Conservation (phyloP, 2,113 vertebrate genomes). For the Bagarius yarrelli region DNA sequence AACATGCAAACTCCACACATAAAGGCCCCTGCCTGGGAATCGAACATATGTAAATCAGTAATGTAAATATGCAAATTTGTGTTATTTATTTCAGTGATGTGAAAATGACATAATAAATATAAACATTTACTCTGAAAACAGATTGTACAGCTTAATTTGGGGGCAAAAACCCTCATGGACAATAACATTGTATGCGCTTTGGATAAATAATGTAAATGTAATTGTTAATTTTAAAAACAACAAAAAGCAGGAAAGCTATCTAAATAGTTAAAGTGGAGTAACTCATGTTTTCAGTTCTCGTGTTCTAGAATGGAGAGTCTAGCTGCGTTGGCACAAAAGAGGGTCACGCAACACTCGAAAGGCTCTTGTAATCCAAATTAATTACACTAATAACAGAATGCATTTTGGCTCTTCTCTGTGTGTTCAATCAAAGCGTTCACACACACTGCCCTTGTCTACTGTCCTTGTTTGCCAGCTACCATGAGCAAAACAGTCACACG, state of each 20-base stretch:
- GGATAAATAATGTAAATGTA: no score
- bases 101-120: not conserved
- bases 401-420: not conserved
- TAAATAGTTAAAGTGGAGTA: not conserved
- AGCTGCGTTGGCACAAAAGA: slow-evolving; percentile 38
- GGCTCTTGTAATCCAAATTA: slow-evolving; percentile 23
- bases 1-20: no score
- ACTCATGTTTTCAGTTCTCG: not conserved
- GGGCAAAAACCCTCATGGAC: no score
- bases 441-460: slow-evolving; percentile 1
- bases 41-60: no score
- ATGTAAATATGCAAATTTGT: no score
- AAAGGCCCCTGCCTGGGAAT: no score
- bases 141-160: not conserved
- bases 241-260: not conserved
- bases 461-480: not conserved
- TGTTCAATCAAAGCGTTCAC: not conserved
- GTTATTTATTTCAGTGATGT: not conserved
- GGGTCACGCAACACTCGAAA: slow-evolving; percentile 39
- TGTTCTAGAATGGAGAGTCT: slow-evolving; percentile 9
- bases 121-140: not conserved
- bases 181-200: no score
- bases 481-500: slow-evolving; percentile 9
- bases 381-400: slow-evolving; percentile 42
- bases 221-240: not conserved